Conservation (phyloP, 1,140 invertebrate species). For the Lordiphosa clarofinis region DNA sequence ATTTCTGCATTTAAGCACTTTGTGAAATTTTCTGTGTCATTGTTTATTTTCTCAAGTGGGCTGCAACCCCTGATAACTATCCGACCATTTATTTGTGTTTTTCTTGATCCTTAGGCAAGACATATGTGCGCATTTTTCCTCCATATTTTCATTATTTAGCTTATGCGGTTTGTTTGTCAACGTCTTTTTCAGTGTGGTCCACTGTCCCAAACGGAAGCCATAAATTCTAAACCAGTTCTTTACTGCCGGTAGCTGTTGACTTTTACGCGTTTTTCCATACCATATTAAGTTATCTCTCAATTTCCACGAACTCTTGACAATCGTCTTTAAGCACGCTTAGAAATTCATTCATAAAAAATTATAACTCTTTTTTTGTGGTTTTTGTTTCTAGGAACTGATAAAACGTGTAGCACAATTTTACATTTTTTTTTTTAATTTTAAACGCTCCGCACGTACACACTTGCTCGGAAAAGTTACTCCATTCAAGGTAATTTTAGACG, state of each 20-base stretch:
- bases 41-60: constrained; percentile 66
- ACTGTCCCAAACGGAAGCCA: constrained; percentile 47
- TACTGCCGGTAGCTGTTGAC: constrained; percentile 18
- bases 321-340: constrained; percentile 1
- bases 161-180: constrained; percentile 46
- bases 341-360: constrained; percentile 60
- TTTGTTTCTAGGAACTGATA: constrained; percentile 47
- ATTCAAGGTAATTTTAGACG: constrained; percentile 39
- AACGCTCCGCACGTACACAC: constrained; percentile 46
- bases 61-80: constrained; percentile 7
- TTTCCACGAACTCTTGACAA: constrained; percentile 47
- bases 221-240: constrained; percentile 60
- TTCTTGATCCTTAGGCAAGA: constrained; percentile 13
- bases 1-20: constrained; percentile 66
- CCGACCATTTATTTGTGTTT: constrained; percentile 47
- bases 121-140: constrained; percentile 61
- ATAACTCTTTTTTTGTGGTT: constrained; percentile 56
- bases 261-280: constrained; percentile 34
- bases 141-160: constrained; percentile 53
- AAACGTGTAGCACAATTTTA: constrained; percentile 56
- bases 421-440: constrained; percentile 9
- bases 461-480: constrained; percentile 48
- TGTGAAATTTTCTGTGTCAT: constrained; percentile 63
- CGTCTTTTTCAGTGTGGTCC: constrained; percentile 41
- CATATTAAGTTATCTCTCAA: constrained; percentile 17